Base-by-base conservation (phyloP, 2,113 vertebrate species). In the Eptesicus fuscus region DNA sequence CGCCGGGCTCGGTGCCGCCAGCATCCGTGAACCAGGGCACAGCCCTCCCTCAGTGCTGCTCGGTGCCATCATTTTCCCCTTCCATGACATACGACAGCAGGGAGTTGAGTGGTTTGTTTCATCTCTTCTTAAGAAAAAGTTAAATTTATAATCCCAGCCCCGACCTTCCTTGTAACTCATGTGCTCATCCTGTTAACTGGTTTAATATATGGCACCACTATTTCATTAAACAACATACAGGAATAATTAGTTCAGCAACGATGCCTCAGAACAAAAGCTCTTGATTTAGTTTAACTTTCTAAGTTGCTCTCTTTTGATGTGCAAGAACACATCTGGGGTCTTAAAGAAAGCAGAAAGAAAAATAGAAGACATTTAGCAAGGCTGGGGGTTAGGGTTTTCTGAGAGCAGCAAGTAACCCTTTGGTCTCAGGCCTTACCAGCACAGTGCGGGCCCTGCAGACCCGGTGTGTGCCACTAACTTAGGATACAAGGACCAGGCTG, bases 191-290 rank as follows among this genome's bases (percentile, higher is more conserved):
- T 98, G 98, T 98, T 98, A 98, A 96, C 97, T 96, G 97, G 97
- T 96, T 98, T 98, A 98, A 98, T 98, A 98, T 98, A 98, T 98
- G 97, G 98, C 98, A 98, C 97, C 8, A 70, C 98, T 98, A 96
- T 98, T 98, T 98, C 98, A 99, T 99, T 98, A 99, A 98, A 98
- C 97, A 98, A 98, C 98, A 98, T 98, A 98, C 98, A 99, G 98
- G 98, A 99, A 98, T 98, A 98, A 99, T 99, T 99, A 99, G 98
- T 98, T 98, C 98, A 98, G 98, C 98, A 98, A 97, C 98, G 97
- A 98, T 98, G 98, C 98, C 98, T 98, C 40, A 83, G 98, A 98
- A 98, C 98, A 99, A 99, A 99, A 98, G 98, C 98, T 97, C 98
- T 98, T 98, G 98, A 98, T 98, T 98, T 98, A 96, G 97, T 98